Evolutionary conservation across 2,113 vertebrate genomes (phyloP).

Genomic region (Isurus oxyrinchus): DNA sequence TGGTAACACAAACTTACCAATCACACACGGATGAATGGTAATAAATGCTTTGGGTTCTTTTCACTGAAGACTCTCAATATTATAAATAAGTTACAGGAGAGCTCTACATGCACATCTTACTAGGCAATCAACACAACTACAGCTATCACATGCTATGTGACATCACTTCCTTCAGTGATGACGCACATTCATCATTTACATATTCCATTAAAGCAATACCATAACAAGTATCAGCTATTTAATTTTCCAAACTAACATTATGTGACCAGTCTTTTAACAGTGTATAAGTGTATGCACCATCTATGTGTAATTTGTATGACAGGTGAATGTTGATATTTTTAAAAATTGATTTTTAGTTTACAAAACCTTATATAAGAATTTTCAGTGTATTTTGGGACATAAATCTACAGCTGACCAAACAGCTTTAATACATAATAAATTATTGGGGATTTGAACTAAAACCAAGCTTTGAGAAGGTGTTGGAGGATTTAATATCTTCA

Average conservation of each 20-base stretch:
- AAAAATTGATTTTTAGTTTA: not conserved
- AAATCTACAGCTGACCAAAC: not conserved
- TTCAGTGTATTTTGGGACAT: not conserved
- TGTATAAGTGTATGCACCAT: not conserved
- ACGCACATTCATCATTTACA: no score
- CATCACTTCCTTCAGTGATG: no score
- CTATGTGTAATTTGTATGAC: not conserved
- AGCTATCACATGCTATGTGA: no score
- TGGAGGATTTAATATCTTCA: not conserved
- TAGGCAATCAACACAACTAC: no score
- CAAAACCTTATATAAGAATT: not conserved
- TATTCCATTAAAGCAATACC: no score
- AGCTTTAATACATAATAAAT: not conserved
- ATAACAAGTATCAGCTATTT: not conserved
- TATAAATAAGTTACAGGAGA: no score
- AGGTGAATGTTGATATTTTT: not conserved
- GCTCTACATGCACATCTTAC: not conserved
- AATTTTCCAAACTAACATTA: not conserved
- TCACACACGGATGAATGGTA: no score
- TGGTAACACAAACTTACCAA: no score
- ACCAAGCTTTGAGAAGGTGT: not conserved
- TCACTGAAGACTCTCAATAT: no score
- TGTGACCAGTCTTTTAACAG: not conserved
- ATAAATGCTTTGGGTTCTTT: no score
- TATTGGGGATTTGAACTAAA: no score